Evolutionary conservation across 2,888 invertebrate genomes (phyloP), one percentile per base, ranked within the genome.

Genomic region (Agrilus mali): DNA sequence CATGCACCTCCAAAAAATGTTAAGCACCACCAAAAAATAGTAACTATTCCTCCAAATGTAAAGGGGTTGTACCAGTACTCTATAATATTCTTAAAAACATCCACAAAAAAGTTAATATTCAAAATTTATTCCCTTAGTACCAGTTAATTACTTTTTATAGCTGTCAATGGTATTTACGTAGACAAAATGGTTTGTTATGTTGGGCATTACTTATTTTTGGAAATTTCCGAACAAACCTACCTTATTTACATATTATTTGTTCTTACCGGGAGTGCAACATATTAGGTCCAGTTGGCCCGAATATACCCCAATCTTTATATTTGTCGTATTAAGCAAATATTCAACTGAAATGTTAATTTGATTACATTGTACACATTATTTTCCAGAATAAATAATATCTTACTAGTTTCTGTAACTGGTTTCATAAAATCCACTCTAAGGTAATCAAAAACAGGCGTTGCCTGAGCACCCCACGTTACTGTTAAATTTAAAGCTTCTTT

Each of bases 211-310:
- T n/a, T n/a, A n/a, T n/a, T 7, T 20, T 4, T 35, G 8, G 14
- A 31, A 22, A 5, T 22, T 3, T 6, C 20, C 6, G 20, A 22
- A 22, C 7, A 22, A 5, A 3, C 4, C 4, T 22, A 7, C 22
- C 2, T 2, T 22, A 6, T 4, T 22, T 22, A 15, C 27, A 2
- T 36, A 37, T n/a, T 36, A 41, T 17, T 17, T 17, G 17, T 4
- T 17, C 43, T 68, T 71, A 77, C 87, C 88, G 50, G 84, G 76
- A 14, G 87, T 86, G 54, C 82, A 80, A 46, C 86, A 86, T 55
- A 90, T 88, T 20, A 89, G 72, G 65, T 90, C 90, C 49, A 89
- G 69, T 56, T 89, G 87, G 22, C 86, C 87, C 47, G 78, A 82
- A 58, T 82, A 79, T 14, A 86, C 81, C 34, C 73, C 74, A 1